Base-by-base conservation (phyloP, 1,140 invertebrate species). In the Drosophila guanche region DNA sequence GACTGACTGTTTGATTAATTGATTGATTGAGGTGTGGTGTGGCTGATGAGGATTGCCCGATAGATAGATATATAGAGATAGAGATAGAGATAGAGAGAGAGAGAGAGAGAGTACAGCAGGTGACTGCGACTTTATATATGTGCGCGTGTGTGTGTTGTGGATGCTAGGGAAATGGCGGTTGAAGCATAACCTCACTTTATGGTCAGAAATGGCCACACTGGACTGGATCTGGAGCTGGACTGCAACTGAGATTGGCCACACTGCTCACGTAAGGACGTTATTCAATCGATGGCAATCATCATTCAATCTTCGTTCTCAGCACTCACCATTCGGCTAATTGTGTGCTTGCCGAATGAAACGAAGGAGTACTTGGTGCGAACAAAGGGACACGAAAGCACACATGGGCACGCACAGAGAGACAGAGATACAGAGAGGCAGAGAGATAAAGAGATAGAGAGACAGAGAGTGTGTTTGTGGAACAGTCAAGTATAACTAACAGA, bases 11-110 rank as follows among this genome's bases (percentile, higher is more conserved):
- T 29, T 58, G 16, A 29, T 4, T 50, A 22, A 33, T 53, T 62
- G 41, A 53, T n/a, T 56, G 27, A 5, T 12, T 53, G 33, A 12
- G 47, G 42, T 72, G 56, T 53, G 29, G 33, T 62, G 69, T 72
- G 41, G 58, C 42, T 70, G 42, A 69, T 70, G 65, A 56, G 68
- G 57, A 63, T 72, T 72, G 69, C 67, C 69, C 59, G 68, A 71
- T 59, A 33, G 45, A 40, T 45, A n/a, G 23, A 46, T 16, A 45
- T 20, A 65, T 45, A 50, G 22, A 22, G 41, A 43, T 16, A 22
- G 33, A 52, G 33, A 42, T 16, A 41, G 7, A 43, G 22, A 22
- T 29, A 52, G 33, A 42, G 23, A 41, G 7, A 51, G 23, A 20
- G 27, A 45, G 46, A 42, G 33, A 75, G 42, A 46, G 54, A 55